Evolutionary conservation across 64 coral and sea anemone species (phyloP).

Genomic region (Acropora tenuis): DNA sequence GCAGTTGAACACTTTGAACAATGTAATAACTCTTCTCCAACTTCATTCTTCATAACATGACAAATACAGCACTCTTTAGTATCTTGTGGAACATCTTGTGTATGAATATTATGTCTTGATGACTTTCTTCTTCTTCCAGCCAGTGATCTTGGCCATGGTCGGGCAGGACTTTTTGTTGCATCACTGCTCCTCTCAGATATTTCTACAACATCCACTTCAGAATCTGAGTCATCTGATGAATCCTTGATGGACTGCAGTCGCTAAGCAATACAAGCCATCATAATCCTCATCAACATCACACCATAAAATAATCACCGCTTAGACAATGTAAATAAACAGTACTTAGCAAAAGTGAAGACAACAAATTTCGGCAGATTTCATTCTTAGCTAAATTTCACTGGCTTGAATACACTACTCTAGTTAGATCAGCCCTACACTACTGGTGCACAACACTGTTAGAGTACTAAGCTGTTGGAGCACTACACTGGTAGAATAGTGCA

Average conservation of each 20-base stretch:
- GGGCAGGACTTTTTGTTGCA: constrained; percentile 39
- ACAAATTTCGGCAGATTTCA: too few relatives aligned
- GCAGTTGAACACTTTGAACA: constrained; percentile 69
- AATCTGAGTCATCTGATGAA: constrained; percentile 83
- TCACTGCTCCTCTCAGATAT: constrained; percentile 72
- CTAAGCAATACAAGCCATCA: not conserved
- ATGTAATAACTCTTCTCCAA: constrained; percentile 48
- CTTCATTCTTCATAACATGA: constrained; percentile 60
- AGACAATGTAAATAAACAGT: too few relatives aligned
- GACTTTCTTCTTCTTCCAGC: constrained; percentile 74
- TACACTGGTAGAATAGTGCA: too few relatives aligned
- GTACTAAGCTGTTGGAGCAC: too few relatives aligned
- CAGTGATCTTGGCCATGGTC: constrained; percentile 12
- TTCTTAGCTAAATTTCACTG: too few relatives aligned
- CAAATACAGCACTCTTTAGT: constrained; percentile 62
- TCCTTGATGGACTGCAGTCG: not conserved
- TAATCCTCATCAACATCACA: too few relatives aligned
- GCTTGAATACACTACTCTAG: too few relatives aligned
- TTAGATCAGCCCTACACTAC: too few relatives aligned
- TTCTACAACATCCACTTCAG: constrained; percentile 86
- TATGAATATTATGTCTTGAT: not conserved
- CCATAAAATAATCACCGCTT: too few relatives aligned
- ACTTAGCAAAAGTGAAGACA: too few relatives aligned
- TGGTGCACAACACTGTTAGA: too few relatives aligned
- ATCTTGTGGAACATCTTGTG: constrained; percentile 18